Conservation (phyloP, 2,797 vertebrate species). For the Salmo trutta region DNA sequence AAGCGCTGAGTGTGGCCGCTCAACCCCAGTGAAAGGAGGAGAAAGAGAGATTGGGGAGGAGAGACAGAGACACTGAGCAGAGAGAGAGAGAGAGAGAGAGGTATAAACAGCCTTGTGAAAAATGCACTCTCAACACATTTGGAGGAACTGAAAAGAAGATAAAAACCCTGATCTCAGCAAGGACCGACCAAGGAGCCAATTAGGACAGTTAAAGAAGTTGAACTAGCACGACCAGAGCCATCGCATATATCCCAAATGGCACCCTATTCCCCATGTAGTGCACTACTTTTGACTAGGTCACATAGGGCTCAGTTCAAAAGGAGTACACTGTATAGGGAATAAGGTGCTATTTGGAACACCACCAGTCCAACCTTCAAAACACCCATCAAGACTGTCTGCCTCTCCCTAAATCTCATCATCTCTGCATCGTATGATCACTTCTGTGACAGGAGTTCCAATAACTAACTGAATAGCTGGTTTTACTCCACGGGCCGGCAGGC, state of each 20-base stretch:
- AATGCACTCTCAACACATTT: conserved; percentile 78
- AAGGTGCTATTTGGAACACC: neutral
- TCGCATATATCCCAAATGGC: neutral
- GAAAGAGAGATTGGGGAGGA: conserved; percentile 43
- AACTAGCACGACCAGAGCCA: conserved; percentile 65
- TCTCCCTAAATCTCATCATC: too few species aligned
- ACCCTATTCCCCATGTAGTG: neutral
- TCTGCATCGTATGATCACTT: too few species aligned
- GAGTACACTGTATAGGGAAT: neutral
- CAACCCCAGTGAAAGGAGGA: conserved; percentile 56
- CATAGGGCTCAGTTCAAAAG: neutral
- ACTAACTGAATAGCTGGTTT: too few species aligned
- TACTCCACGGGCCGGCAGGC: too few species aligned
- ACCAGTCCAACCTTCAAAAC: conserved; percentile 61
- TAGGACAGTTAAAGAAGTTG: conserved; percentile 74
- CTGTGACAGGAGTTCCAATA: too few species aligned
- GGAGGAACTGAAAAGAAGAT: conserved; percentile 56
- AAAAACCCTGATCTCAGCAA: conserved; percentile 78
- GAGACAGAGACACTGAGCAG: neutral
- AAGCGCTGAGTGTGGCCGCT: conserved; percentile 78
- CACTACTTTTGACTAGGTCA: neutral
- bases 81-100: too few species aligned
- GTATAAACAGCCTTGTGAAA: conserved; percentile 67
- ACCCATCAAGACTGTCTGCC: neutral
- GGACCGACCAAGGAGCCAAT: conserved; percentile 80